phyloP scores from a whole-genome alignment of 2,113 vertebrate genomes.

The Acanthochromis polyacanthus region DNA sequence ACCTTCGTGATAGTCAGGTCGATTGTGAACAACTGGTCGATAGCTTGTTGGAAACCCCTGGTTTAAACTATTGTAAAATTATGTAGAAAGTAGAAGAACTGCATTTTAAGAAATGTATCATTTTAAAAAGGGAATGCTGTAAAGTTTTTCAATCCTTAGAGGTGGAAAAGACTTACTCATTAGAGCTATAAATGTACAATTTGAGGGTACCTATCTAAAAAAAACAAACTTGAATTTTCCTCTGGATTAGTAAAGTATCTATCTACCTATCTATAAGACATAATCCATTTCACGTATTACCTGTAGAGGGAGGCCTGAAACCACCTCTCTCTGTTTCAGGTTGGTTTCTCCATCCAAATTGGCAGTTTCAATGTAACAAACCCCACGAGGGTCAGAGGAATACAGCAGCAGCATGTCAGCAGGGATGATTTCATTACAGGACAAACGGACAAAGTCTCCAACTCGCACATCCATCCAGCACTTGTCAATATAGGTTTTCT shows the following conservation, averaged over 20 bases:
- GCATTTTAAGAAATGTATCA: too few relatives aligned
- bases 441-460: constrained; percentile 92
- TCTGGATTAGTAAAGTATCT: too few relatives aligned
- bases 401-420: constrained; percentile 94
- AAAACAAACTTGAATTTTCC: too few relatives aligned
- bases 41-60: background rate
- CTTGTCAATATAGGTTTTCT: constrained; percentile 85
- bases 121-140: too few relatives aligned
- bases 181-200: too few relatives aligned
- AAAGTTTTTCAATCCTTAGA: too few relatives aligned
- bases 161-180: too few relatives aligned
- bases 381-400: constrained; percentile 90
- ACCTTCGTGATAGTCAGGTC: constrained; percentile 6
- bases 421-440: constrained; percentile 93
- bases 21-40: background rate
- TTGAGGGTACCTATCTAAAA: too few relatives aligned
- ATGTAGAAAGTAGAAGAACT: too few relatives aligned
- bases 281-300: constrained; percentile 66
- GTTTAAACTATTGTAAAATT: too few relatives aligned
- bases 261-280: too few relatives aligned
- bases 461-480: constrained; percentile 93
- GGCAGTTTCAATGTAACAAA: constrained; percentile 95
- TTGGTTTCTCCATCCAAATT: constrained; percentile 96
- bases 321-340: constrained; percentile 94
- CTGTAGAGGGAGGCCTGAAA: constrained; percentile 86